Conservation (phyloP, 64 coral and sea anemone genomes). For the Dendronephthya gigantea region DNA sequence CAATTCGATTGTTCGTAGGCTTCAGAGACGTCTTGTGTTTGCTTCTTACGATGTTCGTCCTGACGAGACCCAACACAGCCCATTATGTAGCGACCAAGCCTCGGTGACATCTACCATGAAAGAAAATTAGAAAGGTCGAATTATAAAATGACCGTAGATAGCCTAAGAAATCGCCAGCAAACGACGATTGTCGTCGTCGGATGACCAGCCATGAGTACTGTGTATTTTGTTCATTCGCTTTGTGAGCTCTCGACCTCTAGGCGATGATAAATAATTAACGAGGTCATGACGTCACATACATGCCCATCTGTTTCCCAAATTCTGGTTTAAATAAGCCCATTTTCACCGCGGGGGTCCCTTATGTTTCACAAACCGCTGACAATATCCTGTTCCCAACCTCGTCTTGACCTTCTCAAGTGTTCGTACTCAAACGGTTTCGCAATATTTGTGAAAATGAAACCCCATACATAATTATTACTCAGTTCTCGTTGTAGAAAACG, state of each 20-base stretch:
- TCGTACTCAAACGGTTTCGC: no score
- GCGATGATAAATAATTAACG: neutral
- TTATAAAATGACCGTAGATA: neutral
- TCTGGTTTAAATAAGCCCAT: no score
- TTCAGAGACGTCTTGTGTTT: neutral
- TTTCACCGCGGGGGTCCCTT: neutral
- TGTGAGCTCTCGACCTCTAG: neutral
- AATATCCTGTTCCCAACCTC: no score
- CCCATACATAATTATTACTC: no score
- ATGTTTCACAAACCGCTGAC: no score
- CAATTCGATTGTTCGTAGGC: neutral
- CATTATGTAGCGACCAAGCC: neutral
- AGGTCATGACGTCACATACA: neutral
- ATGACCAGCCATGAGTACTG: no score
- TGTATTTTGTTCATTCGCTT: neutral
- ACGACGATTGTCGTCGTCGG: neutral
- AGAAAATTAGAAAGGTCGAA: neutral
- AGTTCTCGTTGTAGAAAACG: no score
- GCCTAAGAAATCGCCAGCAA: neutral
- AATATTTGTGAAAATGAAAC: no score
- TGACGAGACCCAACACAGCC: neutral
- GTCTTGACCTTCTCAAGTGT: no score
- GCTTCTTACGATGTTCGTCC: neutral
- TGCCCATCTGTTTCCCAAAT: neutral
- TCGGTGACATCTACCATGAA: slow-evolving; percentile 2